Percentiles rank a stretch among this genome's conserved stretches.
phyloP scores from a whole-genome alignment of 2,888 invertebrate genomes.

The Orchestes rusci region DNA sequence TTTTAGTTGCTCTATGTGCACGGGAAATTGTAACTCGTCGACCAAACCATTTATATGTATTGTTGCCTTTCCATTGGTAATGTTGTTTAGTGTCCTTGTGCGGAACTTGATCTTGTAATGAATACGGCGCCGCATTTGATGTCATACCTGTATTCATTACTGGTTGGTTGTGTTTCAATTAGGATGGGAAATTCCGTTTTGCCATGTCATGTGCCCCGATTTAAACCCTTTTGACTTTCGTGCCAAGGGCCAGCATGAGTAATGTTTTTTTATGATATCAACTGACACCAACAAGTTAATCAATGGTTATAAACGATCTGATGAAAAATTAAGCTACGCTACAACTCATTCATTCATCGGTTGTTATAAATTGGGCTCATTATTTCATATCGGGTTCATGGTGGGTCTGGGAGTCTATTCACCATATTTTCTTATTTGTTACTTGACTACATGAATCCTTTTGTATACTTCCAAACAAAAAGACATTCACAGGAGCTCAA shows the following conservation, averaged over 20 bases:
- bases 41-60: constrained; percentile 16
- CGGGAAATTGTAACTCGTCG: constrained; percentile 25
- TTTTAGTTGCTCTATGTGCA: constrained; percentile 30
- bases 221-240: no score
- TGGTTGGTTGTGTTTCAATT: no score
- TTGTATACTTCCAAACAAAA: no score
- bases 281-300: constrained; percentile 38
- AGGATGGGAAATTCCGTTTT: no score
- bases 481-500: no score
- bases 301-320: constrained; percentile 39
- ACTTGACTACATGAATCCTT: no score
- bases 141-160: no score
- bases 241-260: no score
- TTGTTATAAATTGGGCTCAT: constrained; percentile 38
- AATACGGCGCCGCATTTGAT: no score
- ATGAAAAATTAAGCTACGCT: constrained; percentile 39
- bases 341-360: constrained; percentile 36
- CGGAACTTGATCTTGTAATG: no score
- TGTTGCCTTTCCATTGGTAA: constrained; percentile 19
- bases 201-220: no score
- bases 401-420: constrained; percentile 29
- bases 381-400: constrained; percentile 33
- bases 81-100: constrained; percentile 16
- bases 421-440: no score
- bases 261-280: constrained; percentile 31